Evolutionary conservation across 2,113 vertebrate genomes (phyloP), one percentile per base, ranked within the genome.

Genomic region (Callithrix jacchus): DNA sequence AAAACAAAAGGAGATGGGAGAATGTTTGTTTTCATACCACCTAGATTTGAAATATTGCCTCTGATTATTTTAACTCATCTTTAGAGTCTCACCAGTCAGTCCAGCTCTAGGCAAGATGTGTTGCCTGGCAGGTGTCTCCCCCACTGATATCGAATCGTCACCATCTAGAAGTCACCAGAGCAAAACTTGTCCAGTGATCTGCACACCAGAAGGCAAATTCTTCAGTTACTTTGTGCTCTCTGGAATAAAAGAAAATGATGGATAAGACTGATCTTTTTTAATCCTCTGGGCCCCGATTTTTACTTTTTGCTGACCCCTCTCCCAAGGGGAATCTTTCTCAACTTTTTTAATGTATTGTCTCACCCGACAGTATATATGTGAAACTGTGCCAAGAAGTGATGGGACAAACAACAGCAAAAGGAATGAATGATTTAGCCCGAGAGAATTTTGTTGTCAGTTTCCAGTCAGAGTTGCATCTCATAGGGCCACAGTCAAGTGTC

Each of bases 301-400:
- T 93, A 76, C 93, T 83, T 30, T 68, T 93, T 20, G 42, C 6
- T 79, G 54, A 64, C 87, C 17, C 32, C 1, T 30, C n/a, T 92
- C 45, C 81, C 80, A 58, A 88, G 87, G 86, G 83, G 52, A 92
- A 73, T 88, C 49, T 92, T 87, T 87, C 91, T 96, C 91, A 87
- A 11, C 70, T 90, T 92, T 76, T 68, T 74, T 87, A 89, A 93
- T 92, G 87, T 85, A 81, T 97, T 81, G 40, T 85, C 70, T 97
- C 74, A 84, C 89, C 66, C 37, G 42, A 76, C n/a, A 42, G 40
- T 52, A 8, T 54, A 0, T 64, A 5, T 77, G 64, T 52, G 86
- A 95, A 82, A 56, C 49, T 74, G 25, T 77, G 21, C 4, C 2
- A 4, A 25, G 18, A 80, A 94, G 74, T 58, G 58, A 52, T 21